A percentile compares a stretch with the other conserved stretches of the same genome.
Conservation (phyloP, 2,888 invertebrate species). For the Lasioglossum lativentre region DNA sequence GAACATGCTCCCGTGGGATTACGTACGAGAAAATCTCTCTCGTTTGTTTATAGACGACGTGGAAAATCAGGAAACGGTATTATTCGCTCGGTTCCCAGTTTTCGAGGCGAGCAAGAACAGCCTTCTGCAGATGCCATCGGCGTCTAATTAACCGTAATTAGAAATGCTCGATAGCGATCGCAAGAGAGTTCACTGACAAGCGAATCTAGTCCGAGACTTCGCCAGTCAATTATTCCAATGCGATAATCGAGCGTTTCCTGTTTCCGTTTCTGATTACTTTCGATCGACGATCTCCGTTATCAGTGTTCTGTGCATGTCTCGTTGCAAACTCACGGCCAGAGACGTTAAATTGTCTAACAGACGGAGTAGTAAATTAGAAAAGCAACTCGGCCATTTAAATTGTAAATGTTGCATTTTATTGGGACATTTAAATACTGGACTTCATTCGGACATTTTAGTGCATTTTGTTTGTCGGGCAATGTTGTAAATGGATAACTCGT, state of each 20-base stretch:
- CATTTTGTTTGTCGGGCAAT: not conserved
- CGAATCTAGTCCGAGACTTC: not conserved
- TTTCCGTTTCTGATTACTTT: not conserved
- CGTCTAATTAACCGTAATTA: conserved; percentile 12
- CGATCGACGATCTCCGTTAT: not conserved
- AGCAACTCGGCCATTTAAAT: not conserved
- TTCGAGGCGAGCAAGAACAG: not conserved
- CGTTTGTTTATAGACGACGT: not conserved
- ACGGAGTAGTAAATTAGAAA: not conserved
- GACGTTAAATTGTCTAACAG: not conserved
- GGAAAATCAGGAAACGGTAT: conserved; percentile 19
- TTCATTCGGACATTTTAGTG: not conserved
- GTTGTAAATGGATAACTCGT: not conserved
- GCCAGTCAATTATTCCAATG: not conserved
- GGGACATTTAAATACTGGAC: not conserved
- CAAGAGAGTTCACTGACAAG: not conserved
- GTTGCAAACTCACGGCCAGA: not conserved
- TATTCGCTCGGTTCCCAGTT: not conserved
- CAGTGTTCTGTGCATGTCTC: not conserved
- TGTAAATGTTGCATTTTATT: not conserved
- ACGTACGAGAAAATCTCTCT: not conserved
- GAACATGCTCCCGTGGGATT: not conserved
- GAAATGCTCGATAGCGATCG: not conserved
- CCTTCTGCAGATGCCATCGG: not conserved
- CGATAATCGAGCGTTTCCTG: conserved; percentile 1